Evolutionary conservation across 2,113 vertebrate genomes (phyloP), one percentile per base, ranked within the genome.

Genomic region (Myiozetetes cayanensis): DNA sequence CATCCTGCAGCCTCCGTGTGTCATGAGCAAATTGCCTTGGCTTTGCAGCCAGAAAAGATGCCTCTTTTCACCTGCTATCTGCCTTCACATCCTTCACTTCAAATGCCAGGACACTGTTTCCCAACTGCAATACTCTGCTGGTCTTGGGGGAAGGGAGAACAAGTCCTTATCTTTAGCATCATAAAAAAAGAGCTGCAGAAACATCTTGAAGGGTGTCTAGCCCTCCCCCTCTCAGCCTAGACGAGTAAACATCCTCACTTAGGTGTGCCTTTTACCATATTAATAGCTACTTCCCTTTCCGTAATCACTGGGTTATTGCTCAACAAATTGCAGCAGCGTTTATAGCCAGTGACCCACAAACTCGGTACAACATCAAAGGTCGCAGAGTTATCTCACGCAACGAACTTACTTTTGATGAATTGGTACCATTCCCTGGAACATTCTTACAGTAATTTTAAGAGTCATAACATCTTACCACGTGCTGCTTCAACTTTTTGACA

Each of bases 191-290:
- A 78, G 86, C 76, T 63, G 55, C 30, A 92, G 83, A 95, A 94
- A 92, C 35, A 44, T 75, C 72, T 89, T 47, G 76, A 96, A 92
- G 65, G 15, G 21, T 86, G 72, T 83, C 90, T 85, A 65, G 33
- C 78, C 90, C 93, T 85, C 52, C 90, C 67, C 55, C 53, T 67
- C 53, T 58, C 83, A 91, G 84, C 39, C 63, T 93, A 66, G 47
- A 76, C 1, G 37, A 88, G 87, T 92, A 94, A 97, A 96, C 95
- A 94, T 92, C 93, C 92, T 94, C 12, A 0, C 92, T 91, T 94
- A 95, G 95, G 96, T 94, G 95, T 90, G 94, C 92, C 92, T 96
- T 89, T 94, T 96, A 84, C 87, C 68, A 61, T 94, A 96, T 96
- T 94, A 95, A 96, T 95, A 94, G 96, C 72, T 88, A 90, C 94